Evolutionary conservation across 2,113 vertebrate species (phyloP).

Genomic region (Brienomyrus longianalis): DNA sequence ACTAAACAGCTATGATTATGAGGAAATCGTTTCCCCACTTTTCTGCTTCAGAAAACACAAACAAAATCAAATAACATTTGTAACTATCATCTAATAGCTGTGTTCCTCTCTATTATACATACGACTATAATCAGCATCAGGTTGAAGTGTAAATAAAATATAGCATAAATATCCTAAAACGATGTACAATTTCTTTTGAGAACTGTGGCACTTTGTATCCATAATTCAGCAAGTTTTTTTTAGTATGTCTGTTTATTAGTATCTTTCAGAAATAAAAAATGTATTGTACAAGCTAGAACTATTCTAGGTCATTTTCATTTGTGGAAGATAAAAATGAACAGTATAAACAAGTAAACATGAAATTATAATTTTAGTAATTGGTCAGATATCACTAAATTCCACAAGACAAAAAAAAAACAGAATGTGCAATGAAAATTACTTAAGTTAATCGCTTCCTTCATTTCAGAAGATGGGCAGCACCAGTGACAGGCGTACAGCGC

Average conservation of each 20-base stretch:
- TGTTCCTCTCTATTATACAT: background rate
- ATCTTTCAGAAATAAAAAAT: background rate
- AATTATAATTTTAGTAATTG: constrained; percentile 14
- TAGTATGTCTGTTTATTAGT: background rate
- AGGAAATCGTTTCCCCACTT: background rate
- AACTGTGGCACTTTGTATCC: background rate
- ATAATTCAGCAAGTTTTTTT: background rate
- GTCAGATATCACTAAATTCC: background rate
- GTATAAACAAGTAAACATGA: background rate
- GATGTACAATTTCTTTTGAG: background rate
- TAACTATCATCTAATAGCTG: background rate
- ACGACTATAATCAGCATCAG: background rate
- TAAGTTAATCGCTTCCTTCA: background rate
- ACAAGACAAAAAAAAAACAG: background rate
- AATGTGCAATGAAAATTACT: background rate
- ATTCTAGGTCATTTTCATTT: background rate
- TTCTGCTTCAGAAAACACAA: background rate
- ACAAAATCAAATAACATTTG: background rate
- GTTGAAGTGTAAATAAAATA: background rate
- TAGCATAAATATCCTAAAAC: background rate
- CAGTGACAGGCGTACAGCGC: background rate
- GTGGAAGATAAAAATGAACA: background rate
- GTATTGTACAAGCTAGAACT: background rate
- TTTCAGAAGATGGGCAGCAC: background rate
- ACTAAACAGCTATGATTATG: background rate